A percentile compares a stretch with the other conserved stretches of the same genome.
Evolutionary conservation across 30 jellyfish, hydroid and myxozoan species (phyloP).

Genomic region (Aurelia coerulea): DNA sequence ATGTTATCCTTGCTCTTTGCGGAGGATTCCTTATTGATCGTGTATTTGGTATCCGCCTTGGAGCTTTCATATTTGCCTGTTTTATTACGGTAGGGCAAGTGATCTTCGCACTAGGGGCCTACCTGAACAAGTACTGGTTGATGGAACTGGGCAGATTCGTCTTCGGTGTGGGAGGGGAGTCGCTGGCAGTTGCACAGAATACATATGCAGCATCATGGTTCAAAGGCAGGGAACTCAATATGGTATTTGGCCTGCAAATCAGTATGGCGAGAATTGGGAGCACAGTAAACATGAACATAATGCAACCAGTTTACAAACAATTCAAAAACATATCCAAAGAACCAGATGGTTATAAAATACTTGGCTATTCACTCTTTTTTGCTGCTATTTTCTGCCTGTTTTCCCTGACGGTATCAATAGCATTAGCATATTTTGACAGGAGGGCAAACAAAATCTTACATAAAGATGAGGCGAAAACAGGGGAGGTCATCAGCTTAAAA

Average conservation of each 20-base stretch:
- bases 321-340: slow-evolving; percentile 10
- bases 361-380: slow-evolving; percentile 82
- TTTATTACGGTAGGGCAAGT: slow-evolving; percentile 87
- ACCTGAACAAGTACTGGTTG: slow-evolving; percentile 56
- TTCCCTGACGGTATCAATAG: slow-evolving; percentile 75
- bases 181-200: slow-evolving; percentile 95
- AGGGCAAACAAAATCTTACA: slow-evolving; percentile 85
- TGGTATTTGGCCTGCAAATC: slow-evolving; percentile 94
- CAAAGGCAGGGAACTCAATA: slow-evolving; percentile 89
- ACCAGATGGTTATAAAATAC: slow-evolving; percentile 38
- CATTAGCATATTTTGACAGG: slow-evolving; percentile 82
- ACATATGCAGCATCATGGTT: slow-evolving; percentile 98
- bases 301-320: slow-evolving; percentile 79
- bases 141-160: slow-evolving; percentile 95
- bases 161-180: slow-evolving; percentile 98
- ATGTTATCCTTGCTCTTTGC: slow-evolving; percentile 85
- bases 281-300: slow-evolving; percentile 96
- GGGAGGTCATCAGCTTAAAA: slow-evolving; percentile 82
- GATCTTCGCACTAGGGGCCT: slow-evolving; percentile 87
- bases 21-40: slow-evolving; percentile 94
- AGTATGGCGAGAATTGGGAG: slow-evolving; percentile 98
- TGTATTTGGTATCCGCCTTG: slow-evolving; percentile 93
- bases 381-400: slow-evolving; percentile 76
- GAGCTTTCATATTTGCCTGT: slow-evolving; percentile 76
- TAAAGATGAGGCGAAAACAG: slow-evolving; percentile 89